Evolutionary conservation across 2,113 vertebrate genomes (phyloP).

Genomic region (Pholis gunnellus): DNA sequence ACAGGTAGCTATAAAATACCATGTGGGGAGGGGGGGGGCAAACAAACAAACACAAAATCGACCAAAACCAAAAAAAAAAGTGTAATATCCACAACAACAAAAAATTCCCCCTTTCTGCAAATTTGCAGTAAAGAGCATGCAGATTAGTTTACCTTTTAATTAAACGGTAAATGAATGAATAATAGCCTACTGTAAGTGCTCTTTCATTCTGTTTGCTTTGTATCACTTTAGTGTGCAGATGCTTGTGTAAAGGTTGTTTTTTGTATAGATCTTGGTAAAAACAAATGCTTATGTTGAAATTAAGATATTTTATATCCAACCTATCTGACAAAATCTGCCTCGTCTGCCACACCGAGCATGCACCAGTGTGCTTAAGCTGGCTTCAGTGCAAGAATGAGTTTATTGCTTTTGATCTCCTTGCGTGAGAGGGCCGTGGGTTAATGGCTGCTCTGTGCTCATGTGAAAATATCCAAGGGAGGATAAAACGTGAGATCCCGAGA

Average conservation of each 20-base stretch:
- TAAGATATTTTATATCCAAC: neutral
- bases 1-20: neutral
- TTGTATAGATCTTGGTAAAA: neutral
- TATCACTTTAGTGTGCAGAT: neutral
- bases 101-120: neutral
- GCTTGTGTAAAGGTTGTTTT: neutral
- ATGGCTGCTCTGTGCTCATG: slow-evolving; percentile 10
- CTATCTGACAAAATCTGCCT: neutral
- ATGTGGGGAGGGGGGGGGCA: neutral
- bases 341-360: neutral
- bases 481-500: slow-evolving; percentile 11
- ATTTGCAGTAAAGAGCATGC: neutral
- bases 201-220: neutral
- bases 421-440: slow-evolving; percentile 6
- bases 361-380: neutral
- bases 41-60: neutral
- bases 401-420: slow-evolving; percentile 9
- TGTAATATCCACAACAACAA: neutral
- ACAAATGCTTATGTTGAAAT: neutral
- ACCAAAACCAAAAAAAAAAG: neutral
- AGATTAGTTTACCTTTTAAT: neutral
- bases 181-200: neutral
- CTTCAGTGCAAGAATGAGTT: neutral
- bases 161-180: neutral
- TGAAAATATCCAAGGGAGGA: slow-evolving; percentile 27